Evolutionary conservation across 2,888 invertebrate species (phyloP), one percentile per base, ranked within the genome.

Genomic region (Drosophila aldrichi): DNA sequence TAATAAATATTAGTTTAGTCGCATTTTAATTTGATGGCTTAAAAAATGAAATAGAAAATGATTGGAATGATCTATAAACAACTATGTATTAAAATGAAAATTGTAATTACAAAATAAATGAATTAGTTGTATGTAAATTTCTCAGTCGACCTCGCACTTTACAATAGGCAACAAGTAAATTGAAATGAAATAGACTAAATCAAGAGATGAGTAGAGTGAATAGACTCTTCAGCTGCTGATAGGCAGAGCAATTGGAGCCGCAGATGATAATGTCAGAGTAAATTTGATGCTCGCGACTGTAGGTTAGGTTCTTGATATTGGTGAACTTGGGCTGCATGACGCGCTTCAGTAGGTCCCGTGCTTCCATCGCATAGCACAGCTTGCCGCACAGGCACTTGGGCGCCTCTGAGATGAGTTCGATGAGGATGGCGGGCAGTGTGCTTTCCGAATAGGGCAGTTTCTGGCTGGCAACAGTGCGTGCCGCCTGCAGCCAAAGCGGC

Each of bases 191-290:
- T 18, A 10, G 14, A 12, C 9, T 5, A 32, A 34, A 22, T 78
- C 75, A 66, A 20, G 65, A 29, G 25, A 60, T 38, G 22, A 56
- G 38, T 3, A 61, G 41, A 9, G 52, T 66, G 20, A 63, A 70
- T 3, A 78, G 49, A 5, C 59, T n/a, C 34, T 61, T 78, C 2
- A 82, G 29, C 40, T 70, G 70, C 29, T 55, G 57, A 6, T 61
- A 73, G 18, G 81, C 82, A 52, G 70, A 80, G 56, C 92, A 93
- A 14, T 69, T 77, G 1, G 81, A 57, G 16, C 92, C 91, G 49
- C 92, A 93, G 29, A 92, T 69, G 20, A 92, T 90, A 18, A 91
- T 86, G 70, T 93, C 92, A 1, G 90, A 88, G 70, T 92, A 92
- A 44, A 93, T 92, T 54, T 91, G 79, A 66, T 91, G 92, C 79